Evolutionary conservation across 1,140 invertebrate species (phyloP), one percentile per base, ranked within the genome.

Genomic region (Bursaphelenchus mucronatus): DNA sequence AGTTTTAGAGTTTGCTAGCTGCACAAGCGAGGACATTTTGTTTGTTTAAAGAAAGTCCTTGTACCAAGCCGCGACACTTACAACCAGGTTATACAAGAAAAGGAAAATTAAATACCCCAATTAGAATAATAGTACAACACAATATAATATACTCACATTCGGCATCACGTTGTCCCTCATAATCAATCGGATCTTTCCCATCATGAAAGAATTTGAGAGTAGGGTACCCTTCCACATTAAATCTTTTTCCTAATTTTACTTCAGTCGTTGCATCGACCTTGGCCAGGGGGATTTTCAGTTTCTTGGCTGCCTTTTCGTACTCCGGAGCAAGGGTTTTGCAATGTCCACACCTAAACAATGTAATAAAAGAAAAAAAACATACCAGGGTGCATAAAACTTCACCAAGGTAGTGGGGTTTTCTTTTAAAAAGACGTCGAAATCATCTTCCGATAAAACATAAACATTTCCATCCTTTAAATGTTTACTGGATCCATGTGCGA

Each of bases 231-330:
- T 82, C 64, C 57, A 82, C 66, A 21, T 73, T 74, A 57, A 76
- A 82, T 40, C 73, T 61, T 39, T 74, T 71, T 19, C 70, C 78
- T 0, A 82, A 44, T 47, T 80, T 67, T 0, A 66, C 73, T 63
- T 81, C 73, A 8, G 81, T 64, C 8, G 80, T 82, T 4, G 73
- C 69, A 63, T 81, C 80, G 19, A 81, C 75, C 68, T 81, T 81
- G 9, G 79, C 80, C 59, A 98, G 84, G 82, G 91, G 92, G 67
- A 98, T 89, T 10, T 91, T 90, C 46, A 87, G 87, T 73, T 88
- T 86, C 49, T 90, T 88, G 19, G 95, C 94, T 66, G 95, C 95
- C 83, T 94, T 94, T 21, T 87, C 91, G 83, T 92, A 99, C 84
- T 97, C 93, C 21, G 95, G 96, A 49, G 91, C 92, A 53, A 99